Evolutionary conservation across 2,888 invertebrate genomes (phyloP), one percentile per base, ranked within the genome.

Genomic region (Andrena flavipes): DNA sequence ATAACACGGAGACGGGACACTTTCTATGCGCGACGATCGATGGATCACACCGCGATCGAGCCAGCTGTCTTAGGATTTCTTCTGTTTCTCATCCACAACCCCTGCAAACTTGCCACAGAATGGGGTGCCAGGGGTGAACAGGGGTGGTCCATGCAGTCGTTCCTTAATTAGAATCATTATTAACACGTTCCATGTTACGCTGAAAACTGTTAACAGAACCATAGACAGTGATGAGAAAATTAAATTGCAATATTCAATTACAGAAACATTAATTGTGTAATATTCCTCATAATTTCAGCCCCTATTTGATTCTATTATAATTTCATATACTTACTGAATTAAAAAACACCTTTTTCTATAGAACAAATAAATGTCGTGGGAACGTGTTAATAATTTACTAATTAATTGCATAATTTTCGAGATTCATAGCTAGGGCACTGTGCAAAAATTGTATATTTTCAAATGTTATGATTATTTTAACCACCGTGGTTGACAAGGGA

Each of bases 11-110:
- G 70, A 70, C 69, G 56, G 65, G 65, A 80, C 74, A 84, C 81
- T 84, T 77, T 84, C 72, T 84, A 81, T 72, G 64, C 30, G 69
- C 42, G 69, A 74, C 64, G 56, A 67, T 70, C 56, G 56, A 67
- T 67, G 65, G 33, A 42, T 49, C 8, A 10, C 60, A 62, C 70
- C 35, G 35, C 35, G 62, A 74, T 68, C 51, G 69, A 78, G 59
- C 13, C 56, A 33, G 35, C 69, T 63, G 42, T 78, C 35, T 68
- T 73, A 80, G 73, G 4, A 13, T 59, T 56, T 59, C 16, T 42
- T 81, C n/a, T 64, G 75, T 81, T 81, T 16, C 56, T 49, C 42
- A 49, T 60, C 48, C 65, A 56, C 48, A 23, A 56, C 30, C 23
- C 67, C 56, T 72, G 48, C 49, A 62, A 80, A 49, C 63, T 67